Base-by-base conservation (phyloP, 2,113 vertebrate species). In the human region DNA sequence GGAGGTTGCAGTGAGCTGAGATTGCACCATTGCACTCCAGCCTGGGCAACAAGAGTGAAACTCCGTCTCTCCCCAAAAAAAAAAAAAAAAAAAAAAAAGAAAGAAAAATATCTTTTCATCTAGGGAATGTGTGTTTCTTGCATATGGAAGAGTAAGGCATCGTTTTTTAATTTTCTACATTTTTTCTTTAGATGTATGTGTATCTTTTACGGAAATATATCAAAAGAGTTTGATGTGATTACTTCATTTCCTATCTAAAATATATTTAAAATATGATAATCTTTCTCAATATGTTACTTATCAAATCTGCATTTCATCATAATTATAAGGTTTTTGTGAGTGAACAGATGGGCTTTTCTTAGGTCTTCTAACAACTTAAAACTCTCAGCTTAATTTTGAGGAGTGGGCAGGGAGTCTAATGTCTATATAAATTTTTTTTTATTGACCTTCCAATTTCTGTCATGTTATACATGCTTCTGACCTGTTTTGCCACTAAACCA, bases 391-490 rank as follows among this genome's bases (percentile, higher is more conserved):
- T 80, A 52, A 73, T 89, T 61, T 83, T 94, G 88, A 91, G 72
- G 52, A 96, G 89, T 95, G 64, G 73, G 25, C 43, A 89, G 8
- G n/a, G 48, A 90, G 23, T 93, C 48, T 80, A 76, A 93, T 90
- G 52, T 55, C 52, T 55, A 80, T 89, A 80, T 76, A 97, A 94
- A 89, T 93, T 89, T 87, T 94, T 91, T 96, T 89, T 96, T 89
- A 96, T 79, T 93, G 85, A 66, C 93, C 91, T 94, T 92, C 55
- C 68, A 91, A 38, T 89, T 97, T 92, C 94, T 98, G 94, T 95
- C 93, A 91, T 95, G n/a, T 95, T 96, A 84, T 95, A 95, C 96
- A 92, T 92, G 84, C 78, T 96, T 95, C 89, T 97, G 84, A 76
- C 95, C 81, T 93, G 80, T 72, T 84, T 97, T 96, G 84, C 75